Evolutionary conservation across 2,113 vertebrate genomes (phyloP), one percentile per base, ranked within the genome.

Genomic region (human (Homo sapiens)): DNA sequence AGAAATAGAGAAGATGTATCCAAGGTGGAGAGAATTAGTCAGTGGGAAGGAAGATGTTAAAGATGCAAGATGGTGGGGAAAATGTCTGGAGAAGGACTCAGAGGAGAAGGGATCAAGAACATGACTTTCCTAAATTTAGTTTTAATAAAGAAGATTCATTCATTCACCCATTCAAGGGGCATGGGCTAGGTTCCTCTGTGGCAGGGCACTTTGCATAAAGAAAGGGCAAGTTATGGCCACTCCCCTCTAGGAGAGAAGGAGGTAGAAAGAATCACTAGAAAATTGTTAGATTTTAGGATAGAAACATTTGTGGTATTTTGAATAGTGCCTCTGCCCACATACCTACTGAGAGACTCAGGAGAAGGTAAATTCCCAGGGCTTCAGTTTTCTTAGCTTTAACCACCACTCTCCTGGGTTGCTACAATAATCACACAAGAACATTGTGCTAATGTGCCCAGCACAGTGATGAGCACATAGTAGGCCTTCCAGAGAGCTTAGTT

Each of bases 11-110:
- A 52, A 48, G 27, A 17, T 35, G 7, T n/a, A 45, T 70, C 16
- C 43, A 13, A 50, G 20, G 50, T 2, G 76, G 18, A 70, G 10
- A 79, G 57, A 76, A 72, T 76, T 35, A 81, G 52, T 35, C 32
- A 18, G 9, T 48, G 81, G 78, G 70, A 66, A 72, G 75, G 23
- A 95, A 84, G 48, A 35, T 38, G 38, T 38, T 81, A 93, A 90
- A 90, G 73, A 93, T 79, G 22, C 50, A 72, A 30, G 81, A 87
- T 11, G 38, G 87, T 68, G 38, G 70, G 27, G 75, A 35, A 38
- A 59, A 68, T 55, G 35, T 25, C 40, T 25, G 89, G 59, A 79
- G 80, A 90, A 79, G n/a, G 20, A 52, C 64, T 84, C 81, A 52
- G 66, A 20, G 25, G 89, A 87, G 59, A 66, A 50, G 23, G 4